Percentiles rank a stretch among this genome's conserved stretches.
These are phyloP conservation scores for Notechis scutatus DNA, from an alignment of 2,113 vertebrate genomes.

Conservation along the genomic window DNA sequence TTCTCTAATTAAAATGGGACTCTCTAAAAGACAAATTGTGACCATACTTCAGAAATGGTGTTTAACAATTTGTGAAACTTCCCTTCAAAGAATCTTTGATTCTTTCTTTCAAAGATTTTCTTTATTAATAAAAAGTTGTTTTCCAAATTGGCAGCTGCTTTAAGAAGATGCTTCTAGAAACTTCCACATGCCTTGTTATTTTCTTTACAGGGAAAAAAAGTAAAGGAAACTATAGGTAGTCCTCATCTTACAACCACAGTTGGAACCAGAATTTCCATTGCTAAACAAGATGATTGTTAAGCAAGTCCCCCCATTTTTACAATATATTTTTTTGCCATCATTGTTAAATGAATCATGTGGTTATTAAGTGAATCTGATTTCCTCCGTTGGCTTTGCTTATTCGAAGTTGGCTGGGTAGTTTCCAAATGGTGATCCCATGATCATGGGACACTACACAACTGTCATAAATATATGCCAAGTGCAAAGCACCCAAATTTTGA, in stretches of 20 bases:
- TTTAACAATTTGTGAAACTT: neutral
- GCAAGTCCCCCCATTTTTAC: neutral
- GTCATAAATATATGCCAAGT: neutral
- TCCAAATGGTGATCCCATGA: neutral
- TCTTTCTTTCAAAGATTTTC: neutral
- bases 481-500: neutral
- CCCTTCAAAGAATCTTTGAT: neutral
- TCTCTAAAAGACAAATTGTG: neutral
- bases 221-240: neutral
- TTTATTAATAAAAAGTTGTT: neutral
- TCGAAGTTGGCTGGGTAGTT: neutral
- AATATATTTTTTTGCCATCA: too few species aligned
- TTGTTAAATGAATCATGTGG: too few species aligned
- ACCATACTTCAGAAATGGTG: neutral
- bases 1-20: neutral
- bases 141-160: neutral
- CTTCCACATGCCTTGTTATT: neutral
- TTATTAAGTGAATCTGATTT: too few species aligned
- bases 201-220: neutral
- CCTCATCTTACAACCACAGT: neutral
- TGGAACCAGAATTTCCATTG: neutral
- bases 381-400: neutral
- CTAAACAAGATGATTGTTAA: neutral
- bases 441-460: neutral
- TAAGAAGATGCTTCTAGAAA: neutral